Percentiles rank a stretch among this genome's conserved stretches.
phyloP scores from a whole-genome alignment of 1,140 invertebrate genomes.

The Rhopalosiphum maidis region DNA sequence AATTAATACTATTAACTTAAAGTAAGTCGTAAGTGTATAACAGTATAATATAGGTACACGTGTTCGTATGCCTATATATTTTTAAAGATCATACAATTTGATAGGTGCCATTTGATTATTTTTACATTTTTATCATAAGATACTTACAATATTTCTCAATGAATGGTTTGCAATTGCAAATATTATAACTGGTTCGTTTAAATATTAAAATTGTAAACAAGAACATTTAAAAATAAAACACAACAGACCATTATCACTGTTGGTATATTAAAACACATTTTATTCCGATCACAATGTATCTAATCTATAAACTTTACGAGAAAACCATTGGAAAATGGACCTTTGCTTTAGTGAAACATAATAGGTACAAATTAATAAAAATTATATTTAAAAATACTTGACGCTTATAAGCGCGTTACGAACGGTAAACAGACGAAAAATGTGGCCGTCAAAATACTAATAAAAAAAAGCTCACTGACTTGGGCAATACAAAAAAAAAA shows the following conservation, averaged over 20 bases:
- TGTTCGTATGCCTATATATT: background rate
- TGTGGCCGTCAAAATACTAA: slow-evolving; percentile 42
- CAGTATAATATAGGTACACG: background rate
- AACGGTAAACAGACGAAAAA: slow-evolving; percentile 31
- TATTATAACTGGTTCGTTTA: background rate
- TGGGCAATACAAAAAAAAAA: slow-evolving; percentile 4
- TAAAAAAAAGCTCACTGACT: slow-evolving; percentile 22
- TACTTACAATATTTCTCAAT: slow-evolving; percentile 2
- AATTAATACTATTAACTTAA: no score
- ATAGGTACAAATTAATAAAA: background rate
- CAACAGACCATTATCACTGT: background rate
- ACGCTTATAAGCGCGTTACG: background rate
- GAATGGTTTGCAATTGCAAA: background rate
- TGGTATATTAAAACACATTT: background rate
- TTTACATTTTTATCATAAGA: background rate
- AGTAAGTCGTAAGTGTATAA: background rate
- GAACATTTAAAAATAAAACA: background rate
- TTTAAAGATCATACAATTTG: background rate
- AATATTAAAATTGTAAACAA: background rate
- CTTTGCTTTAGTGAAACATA: background rate
- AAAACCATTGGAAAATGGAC: background rate
- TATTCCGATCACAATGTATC: background rate
- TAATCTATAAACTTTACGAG: background rate
- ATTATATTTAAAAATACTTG: background rate
- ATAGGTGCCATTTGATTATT: background rate